These are phyloP conservation scores for Sycobia sp. DNA, from an alignment of 1,140 invertebrate genomes.

Conservation along the genomic window DNA sequence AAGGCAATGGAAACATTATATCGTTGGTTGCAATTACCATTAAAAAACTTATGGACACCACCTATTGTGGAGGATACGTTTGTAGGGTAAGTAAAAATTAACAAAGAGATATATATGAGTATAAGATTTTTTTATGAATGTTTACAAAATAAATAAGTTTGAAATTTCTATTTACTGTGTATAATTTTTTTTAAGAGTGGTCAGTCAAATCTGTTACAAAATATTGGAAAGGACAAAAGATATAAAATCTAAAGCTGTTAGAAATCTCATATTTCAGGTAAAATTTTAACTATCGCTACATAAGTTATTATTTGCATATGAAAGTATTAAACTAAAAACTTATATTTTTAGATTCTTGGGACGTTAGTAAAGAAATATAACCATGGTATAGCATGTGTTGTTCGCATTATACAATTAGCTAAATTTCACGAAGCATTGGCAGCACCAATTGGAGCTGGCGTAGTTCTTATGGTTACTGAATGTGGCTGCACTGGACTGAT, in stretches of 20 bases:
- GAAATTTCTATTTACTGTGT: conserved; percentile 2
- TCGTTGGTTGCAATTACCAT: conserved; percentile 69
- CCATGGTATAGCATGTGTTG: conserved; percentile 71
- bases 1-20: conserved; percentile 70
- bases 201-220: conserved; percentile 76
- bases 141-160: neutral
- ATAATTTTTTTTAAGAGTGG: conserved; percentile 62
- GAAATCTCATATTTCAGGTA: conserved; percentile 68
- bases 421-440: conserved; percentile 76
- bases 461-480: conserved; percentile 69
- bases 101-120: no score
- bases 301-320: neutral
- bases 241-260: conserved; percentile 68
- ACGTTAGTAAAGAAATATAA: conserved; percentile 82
- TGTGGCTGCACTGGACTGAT: conserved; percentile 70
- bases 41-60: conserved; percentile 79
- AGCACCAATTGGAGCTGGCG: conserved; percentile 69
- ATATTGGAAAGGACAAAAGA: conserved; percentile 71
- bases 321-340: conserved; percentile 6
- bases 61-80: conserved; percentile 83
- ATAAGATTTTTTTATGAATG: no score
- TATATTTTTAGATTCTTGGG: conserved; percentile 72
- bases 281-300: neutral
- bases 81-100: conserved; percentile 79
- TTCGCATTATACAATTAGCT: conserved; percentile 74